Conservation (phyloP, 2,888 invertebrate genomes). For the Acrobeloides nanus region DNA sequence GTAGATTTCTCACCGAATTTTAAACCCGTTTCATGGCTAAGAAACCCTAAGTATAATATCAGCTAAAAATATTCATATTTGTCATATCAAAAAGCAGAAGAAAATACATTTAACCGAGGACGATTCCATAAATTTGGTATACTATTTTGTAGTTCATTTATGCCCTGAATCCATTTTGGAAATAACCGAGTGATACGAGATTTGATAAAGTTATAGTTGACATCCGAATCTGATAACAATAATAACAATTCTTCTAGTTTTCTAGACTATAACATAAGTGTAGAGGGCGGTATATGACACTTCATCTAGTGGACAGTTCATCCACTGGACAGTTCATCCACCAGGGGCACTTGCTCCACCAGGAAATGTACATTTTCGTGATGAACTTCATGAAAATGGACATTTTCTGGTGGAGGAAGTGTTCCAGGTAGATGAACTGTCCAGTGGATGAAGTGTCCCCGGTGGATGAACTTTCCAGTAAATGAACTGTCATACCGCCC, state of each 20-base stretch:
- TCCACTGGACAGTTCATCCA: background rate
- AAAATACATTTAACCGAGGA: background rate
- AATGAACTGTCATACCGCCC: too few species aligned
- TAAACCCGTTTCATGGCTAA: slow-evolving; percentile 55
- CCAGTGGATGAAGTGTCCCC: too few species aligned
- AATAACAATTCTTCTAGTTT: slow-evolving; percentile 44
- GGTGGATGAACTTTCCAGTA: too few species aligned
- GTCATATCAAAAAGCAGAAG: background rate
- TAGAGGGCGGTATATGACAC: background rate
- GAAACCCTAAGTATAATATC: slow-evolving; percentile 55
- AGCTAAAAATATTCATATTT: slow-evolving; percentile 39
- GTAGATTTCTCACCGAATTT: slow-evolving; percentile 56
- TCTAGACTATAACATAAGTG: background rate
- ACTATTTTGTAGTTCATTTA: background rate
- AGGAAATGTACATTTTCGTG: too few species aligned
- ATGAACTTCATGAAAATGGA: too few species aligned
- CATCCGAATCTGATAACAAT: slow-evolving; percentile 53
- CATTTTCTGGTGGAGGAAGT: too few species aligned
- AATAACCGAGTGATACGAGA: slow-evolving; percentile 54
- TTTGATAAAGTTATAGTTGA: slow-evolving; percentile 56
- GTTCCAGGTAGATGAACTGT: too few species aligned
- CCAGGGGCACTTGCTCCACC: background rate
- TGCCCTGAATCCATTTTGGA: slow-evolving; percentile 44
- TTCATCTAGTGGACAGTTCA: background rate
- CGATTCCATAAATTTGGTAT: background rate